These are phyloP conservation scores for Habropoda laboriosa DNA, from an alignment of 1,140 invertebrate species.

Conservation along the genomic window DNA sequence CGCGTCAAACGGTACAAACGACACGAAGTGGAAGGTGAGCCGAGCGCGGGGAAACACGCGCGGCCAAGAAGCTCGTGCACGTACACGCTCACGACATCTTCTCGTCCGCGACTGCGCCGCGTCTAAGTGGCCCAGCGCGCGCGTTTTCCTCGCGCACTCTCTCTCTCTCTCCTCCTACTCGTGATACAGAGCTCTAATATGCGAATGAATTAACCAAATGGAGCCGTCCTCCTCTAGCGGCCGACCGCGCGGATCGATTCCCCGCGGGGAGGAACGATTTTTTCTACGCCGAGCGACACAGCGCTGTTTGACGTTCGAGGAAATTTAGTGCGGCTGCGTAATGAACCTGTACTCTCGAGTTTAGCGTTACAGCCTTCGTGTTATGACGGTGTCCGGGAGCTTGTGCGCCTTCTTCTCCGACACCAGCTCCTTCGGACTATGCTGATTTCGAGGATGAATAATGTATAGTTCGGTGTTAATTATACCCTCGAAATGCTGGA, in stretches of 20 bases:
- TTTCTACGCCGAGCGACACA: background rate
- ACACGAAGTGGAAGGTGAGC: constrained; percentile 60
- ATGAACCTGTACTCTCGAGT: background rate
- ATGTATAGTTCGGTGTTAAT: no score
- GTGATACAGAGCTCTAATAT: constrained; percentile 44
- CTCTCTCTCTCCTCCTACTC: background rate
- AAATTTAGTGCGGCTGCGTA: background rate
- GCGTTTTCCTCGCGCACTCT: constrained; percentile 28
- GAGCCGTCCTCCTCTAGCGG: no score
- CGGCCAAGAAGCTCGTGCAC: constrained; percentile 34
- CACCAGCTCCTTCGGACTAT: no score
- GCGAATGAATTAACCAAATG: constrained; percentile 46
- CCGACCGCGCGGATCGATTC: no score
- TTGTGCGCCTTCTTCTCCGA: no score
- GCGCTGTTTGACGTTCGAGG: background rate
- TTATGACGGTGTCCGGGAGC: no score
- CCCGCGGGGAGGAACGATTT: background rate
- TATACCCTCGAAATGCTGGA: no score
- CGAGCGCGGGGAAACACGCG: constrained; percentile 47
- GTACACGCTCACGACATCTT: constrained; percentile 5
- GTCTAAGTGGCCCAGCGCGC: constrained; percentile 11
- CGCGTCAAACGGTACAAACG: constrained; percentile 76
- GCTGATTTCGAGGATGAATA: no score
- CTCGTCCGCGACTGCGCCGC: constrained; percentile 21
- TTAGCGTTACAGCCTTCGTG: no score